Conservation (phyloP, 1,140 invertebrate genomes). For the Cyclina sinensis region DNA sequence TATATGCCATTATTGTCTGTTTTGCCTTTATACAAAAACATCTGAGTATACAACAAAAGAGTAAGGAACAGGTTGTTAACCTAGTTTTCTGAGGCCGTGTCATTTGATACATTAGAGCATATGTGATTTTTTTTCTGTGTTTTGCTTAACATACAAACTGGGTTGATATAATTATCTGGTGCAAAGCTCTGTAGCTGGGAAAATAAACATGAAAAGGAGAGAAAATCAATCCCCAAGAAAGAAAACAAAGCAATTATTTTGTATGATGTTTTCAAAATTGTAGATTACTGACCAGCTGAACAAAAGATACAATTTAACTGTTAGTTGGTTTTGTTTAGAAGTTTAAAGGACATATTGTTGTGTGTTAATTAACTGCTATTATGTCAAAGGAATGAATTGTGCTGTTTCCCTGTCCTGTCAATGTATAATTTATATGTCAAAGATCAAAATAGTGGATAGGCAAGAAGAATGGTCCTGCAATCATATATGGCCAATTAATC, state of each 20-base stretch:
- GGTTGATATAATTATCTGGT: neutral
- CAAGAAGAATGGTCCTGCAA: neutral
- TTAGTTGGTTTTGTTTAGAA: neutral
- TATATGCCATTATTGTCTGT: no score
- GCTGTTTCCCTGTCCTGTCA: neutral
- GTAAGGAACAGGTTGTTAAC: no score
- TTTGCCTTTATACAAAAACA: no score
- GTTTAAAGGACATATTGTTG: neutral
- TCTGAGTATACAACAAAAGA: no score
- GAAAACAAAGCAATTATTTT: no score
- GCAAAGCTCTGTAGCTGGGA: neutral
- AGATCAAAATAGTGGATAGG: conserved; percentile 3
- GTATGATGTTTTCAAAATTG: no score
- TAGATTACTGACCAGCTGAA: no score
- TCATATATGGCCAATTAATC: conserved; percentile 17
- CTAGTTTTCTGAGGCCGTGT: neutral
- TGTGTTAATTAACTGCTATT: neutral
- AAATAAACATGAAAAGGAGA: neutral
- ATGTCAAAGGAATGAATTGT: neutral
- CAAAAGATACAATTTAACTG: no score
- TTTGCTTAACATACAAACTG: neutral
- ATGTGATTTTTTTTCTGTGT: no score
- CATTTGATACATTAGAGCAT: neutral
- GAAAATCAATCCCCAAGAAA: no score
- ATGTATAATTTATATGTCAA: conserved; percentile 7